Base-by-base conservation (phyloP, 2,113 vertebrate species). In the Prolemur simus region DNA sequence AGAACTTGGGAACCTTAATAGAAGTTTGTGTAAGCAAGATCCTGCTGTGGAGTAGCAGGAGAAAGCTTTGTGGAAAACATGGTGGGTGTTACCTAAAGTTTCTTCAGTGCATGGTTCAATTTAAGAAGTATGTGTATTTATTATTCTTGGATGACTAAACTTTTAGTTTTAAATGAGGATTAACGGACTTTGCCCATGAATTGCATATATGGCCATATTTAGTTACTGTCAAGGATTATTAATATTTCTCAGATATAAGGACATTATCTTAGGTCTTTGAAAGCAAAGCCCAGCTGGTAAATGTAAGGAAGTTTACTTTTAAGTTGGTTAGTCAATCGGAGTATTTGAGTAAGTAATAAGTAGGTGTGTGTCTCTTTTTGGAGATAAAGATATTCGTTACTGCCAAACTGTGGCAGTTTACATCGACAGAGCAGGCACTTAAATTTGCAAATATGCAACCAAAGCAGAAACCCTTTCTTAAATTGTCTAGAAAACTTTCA, bases 391-490 rank as follows among this genome's bases (percentile, higher is more conserved):
- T 87, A 15, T 0, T 66, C 52, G 39, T 90, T n/a, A 12, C 15
- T 89, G 34, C n/a, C 52, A 45, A 73, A 73, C n/a, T 81, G 25
- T 83, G 47, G 49, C 8, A 64, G 64, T 96, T 89, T 71, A 68
- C 15, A 27, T 42, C 39, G 23, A 42, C 34, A 78, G 60, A 94
- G 39, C 52, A 82, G 89, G 12, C 2, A 74, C 3, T 21, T 45
- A 39, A 64, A 69, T 39, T 1, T 80, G 3, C 34, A 49, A 64
- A 47, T n/a, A 45, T 9, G 8, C 42, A 84, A 39, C 29, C 63
- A 73, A 87, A 89, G n/a, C 49, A 71, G 37, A 49, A 85, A 86
- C 21, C 39, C 32, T 77, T 89, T 95, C 42, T 64, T 97, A 60
- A 56, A 9, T 69, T 42, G 21, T 68, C 63, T 76, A 56, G 56